Base-by-base conservation (phyloP, 2,888 invertebrate species). In the Drepanosiphum platanoidis region DNA sequence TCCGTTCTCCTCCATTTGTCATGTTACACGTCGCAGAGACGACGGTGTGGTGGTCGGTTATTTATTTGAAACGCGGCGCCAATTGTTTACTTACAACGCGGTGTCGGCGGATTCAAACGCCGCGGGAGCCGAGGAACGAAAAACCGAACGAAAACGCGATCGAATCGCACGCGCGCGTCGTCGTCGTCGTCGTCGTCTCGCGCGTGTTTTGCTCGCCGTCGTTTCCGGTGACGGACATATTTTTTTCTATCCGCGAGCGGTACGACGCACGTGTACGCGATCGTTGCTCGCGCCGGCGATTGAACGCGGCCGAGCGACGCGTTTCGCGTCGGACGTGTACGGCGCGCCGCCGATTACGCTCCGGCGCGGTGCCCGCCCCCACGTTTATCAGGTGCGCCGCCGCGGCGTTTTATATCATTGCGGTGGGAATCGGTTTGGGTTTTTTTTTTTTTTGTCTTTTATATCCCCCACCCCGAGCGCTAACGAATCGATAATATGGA, bases 1-100 rank as follows among this genome's bases (percentile, higher is more conserved):
- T 74, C 66, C 74, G 83, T 83, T 66, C 46, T 83, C 83, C 46
- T 83, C 83, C 83, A 83, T 80, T 80, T 66, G 18, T 66, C 66
- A 79, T 79, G 22, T 32, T 66, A 42, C 30, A 64, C n/a, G 18
- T 30, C 15, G 30, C 4, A 42, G 70, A 11, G 9, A 36, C 8
- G 1, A 1, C 46, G 9, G 42, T n/a, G 32, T 11, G 11, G 9
- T 72, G 3, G 15, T 30, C 13, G 32, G 1, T 52, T 7, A 22
- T 52, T n/a, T 52, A 18, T 22, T 15, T 22, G 3, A 3, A 52
- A 15, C 1, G 4, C 52, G 52, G 74, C 9, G 34, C 15, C 15
- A 32, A 30, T 42, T 18, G 22, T 22, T 5, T 3, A 11, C 11
- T 52, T 32, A 30, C 5, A 11, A 32, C 0, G 1, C 0, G n/a